phyloP scores from a whole-genome alignment of 1,140 invertebrate genomes.

The Drosophila mojavensis region DNA sequence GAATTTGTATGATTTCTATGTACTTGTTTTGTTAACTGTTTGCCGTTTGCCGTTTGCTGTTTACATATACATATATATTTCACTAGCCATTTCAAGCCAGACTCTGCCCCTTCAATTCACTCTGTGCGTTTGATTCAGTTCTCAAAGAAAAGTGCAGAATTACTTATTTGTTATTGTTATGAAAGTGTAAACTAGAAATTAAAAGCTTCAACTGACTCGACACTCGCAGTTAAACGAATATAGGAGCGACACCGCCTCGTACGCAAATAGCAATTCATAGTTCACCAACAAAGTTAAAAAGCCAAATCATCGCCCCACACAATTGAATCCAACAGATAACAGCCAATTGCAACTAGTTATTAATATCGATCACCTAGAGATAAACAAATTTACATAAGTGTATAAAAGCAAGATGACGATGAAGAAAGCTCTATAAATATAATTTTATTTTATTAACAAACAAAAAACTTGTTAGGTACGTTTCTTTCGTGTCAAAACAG shows the following conservation, averaged over 20 bases:
- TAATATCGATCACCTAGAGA: constrained; percentile 59
- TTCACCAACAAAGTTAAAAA: constrained; percentile 54
- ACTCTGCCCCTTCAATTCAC: not conserved
- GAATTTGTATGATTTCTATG: constrained; percentile 15
- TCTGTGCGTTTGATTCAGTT: constrained; percentile 66
- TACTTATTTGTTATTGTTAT: constrained; percentile 76
- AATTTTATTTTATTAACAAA: constrained; percentile 72
- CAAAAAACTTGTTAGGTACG: constrained; percentile 64
- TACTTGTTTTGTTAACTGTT: constrained; percentile 46
- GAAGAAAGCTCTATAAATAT: constrained; percentile 60
- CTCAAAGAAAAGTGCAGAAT: constrained; percentile 70
- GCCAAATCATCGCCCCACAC: constrained; percentile 60
- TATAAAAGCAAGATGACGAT: constrained; percentile 36
- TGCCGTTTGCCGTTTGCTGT: constrained; percentile 32
- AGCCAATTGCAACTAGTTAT: constrained; percentile 66
- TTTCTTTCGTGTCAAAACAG: constrained; percentile 64
- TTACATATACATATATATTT: constrained; percentile 38
- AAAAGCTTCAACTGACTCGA: constrained; percentile 44
- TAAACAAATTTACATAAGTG: constrained; percentile 54
- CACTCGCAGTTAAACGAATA: constrained; percentile 8
- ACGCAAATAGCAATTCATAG: constrained; percentile 54
- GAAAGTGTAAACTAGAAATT: constrained; percentile 56
- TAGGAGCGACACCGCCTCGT: not conserved
- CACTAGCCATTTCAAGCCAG: constrained; percentile 50
- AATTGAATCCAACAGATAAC: constrained; percentile 53